Evolutionary conservation across 2,888 invertebrate genomes (phyloP).

Genomic region (Lasioglossum lativentre): DNA sequence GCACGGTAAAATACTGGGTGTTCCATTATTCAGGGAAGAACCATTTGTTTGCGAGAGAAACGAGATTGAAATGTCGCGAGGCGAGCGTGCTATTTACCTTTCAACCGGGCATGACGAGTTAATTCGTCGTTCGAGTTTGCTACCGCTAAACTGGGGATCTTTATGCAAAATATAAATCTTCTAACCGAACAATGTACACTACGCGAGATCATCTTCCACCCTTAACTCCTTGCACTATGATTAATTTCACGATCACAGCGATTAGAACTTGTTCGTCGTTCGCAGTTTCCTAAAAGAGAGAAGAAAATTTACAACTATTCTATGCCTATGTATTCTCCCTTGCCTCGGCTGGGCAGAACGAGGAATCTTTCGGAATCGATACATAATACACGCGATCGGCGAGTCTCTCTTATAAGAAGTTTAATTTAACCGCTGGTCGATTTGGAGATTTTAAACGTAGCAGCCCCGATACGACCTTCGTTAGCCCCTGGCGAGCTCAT

Average conservation of each 20-base stretch:
- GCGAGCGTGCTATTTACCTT: neutral
- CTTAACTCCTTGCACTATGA: too few relatives aligned
- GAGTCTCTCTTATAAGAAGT: neutral
- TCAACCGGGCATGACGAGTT: neutral
- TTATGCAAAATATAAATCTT: neutral
- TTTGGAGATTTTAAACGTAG: neutral
- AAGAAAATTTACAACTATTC: too few relatives aligned
- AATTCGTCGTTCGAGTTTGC: neutral
- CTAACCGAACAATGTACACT: neutral
- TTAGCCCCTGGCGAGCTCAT: constrained; percentile 5
- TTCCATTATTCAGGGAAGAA: neutral
- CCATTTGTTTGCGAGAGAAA: neutral
- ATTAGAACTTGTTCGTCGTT: too few relatives aligned
- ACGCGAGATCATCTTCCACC: too few relatives aligned
- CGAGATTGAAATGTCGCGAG: neutral
- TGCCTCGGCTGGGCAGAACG: neutral
- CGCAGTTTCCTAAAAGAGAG: too few relatives aligned
- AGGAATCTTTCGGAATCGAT: neutral
- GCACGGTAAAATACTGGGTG: neutral
- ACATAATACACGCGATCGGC: neutral
- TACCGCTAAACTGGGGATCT: neutral
- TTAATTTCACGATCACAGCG: too few relatives aligned
- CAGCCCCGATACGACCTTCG: constrained; percentile 2
- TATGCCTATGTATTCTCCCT: too few relatives aligned
- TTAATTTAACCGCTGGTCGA: constrained; percentile 2